Conservation (phyloP, 2,113 vertebrate species). For the Equus przewalskii region DNA sequence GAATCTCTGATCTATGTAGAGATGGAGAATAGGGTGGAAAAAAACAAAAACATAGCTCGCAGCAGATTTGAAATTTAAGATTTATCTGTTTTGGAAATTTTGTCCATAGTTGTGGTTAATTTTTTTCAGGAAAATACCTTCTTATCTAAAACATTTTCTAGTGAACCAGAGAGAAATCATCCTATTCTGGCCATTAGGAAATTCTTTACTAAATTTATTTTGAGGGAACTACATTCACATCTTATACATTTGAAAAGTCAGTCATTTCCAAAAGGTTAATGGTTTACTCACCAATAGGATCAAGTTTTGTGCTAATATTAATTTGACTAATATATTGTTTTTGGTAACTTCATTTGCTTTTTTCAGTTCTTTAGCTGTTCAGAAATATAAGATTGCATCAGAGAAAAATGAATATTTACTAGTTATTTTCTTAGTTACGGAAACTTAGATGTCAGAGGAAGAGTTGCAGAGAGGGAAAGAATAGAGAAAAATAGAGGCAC, state of each 20-base stretch:
- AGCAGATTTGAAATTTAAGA: slow-evolving; percentile 50
- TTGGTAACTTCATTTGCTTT: slow-evolving; percentile 41
- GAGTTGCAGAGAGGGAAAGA: not conserved
- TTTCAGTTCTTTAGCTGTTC: slow-evolving; percentile 9
- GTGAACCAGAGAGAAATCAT: slow-evolving; percentile 6
- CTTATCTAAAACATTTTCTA: slow-evolving; percentile 43
- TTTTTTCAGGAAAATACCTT: slow-evolving; percentile 20
- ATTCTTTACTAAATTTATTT: slow-evolving; percentile 43
- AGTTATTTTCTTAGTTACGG: slow-evolving; percentile 15
- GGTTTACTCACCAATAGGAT: not conserved
- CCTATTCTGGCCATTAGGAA: not conserved
- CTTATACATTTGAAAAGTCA: slow-evolving; percentile 40
- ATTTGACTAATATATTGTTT: not conserved
- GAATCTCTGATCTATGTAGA: slow-evolving; percentile 12
- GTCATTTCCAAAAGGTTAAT: slow-evolving; percentile 53
- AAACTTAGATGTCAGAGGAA: not conserved
- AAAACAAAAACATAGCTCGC: not conserved
- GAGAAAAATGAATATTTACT: slow-evolving; percentile 30
- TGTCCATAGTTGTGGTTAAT: not conserved
- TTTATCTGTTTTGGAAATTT: slow-evolving; percentile 36
- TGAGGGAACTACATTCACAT: slow-evolving; percentile 33
- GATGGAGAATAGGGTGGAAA: not conserved
- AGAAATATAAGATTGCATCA: not conserved
- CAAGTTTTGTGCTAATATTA: not conserved
- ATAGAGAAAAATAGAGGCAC: not conserved